These are phyloP conservation scores for Bombus superbus DNA, from an alignment of 1,140 invertebrate genomes.

Conservation along the genomic window DNA sequence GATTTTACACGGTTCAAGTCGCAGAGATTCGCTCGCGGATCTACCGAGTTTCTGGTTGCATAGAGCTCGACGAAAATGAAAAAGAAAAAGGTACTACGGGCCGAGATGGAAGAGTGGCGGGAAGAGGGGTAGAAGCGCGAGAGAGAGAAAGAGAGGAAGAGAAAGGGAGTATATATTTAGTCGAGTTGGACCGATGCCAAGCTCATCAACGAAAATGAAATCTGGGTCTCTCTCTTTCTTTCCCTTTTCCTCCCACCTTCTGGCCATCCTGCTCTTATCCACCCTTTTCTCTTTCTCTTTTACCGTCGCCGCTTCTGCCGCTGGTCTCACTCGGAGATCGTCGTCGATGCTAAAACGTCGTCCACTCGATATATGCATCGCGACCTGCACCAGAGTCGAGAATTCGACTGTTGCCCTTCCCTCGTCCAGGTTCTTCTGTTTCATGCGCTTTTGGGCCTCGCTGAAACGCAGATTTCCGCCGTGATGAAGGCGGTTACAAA, in stretches of 20 bases:
- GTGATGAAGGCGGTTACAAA: constrained; percentile 11
- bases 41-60: constrained; percentile 25
- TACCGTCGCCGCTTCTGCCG: constrained; percentile 15
- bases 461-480: constrained; percentile 25
- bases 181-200: constrained; percentile 80
- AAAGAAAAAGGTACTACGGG: constrained; percentile 38
- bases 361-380: constrained; percentile 54
- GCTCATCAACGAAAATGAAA: constrained; percentile 83
- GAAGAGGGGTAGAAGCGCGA: background rate
- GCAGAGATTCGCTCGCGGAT: background rate
- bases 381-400: constrained; percentile 31
- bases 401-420: constrained; percentile 45
- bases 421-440: constrained; percentile 5
- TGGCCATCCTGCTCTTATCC: constrained; percentile 35
- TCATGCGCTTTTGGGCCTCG: background rate
- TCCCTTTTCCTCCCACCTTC: constrained; percentile 45
- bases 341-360: constrained; percentile 59
- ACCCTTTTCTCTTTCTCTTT: constrained; percentile 21
- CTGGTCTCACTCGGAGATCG: constrained; percentile 33
- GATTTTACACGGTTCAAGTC: constrained; percentile 5
- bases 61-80: constrained; percentile 49
- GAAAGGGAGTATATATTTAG: constrained; percentile 81
- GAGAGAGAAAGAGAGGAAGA: constrained; percentile 68
- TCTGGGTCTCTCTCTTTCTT: constrained; percentile 79
- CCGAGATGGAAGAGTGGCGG: background rate